Evolutionary conservation across 2,797 vertebrate species (phyloP), one percentile per base, ranked within the genome.

Genomic region (Glossophaga mutica): DNA sequence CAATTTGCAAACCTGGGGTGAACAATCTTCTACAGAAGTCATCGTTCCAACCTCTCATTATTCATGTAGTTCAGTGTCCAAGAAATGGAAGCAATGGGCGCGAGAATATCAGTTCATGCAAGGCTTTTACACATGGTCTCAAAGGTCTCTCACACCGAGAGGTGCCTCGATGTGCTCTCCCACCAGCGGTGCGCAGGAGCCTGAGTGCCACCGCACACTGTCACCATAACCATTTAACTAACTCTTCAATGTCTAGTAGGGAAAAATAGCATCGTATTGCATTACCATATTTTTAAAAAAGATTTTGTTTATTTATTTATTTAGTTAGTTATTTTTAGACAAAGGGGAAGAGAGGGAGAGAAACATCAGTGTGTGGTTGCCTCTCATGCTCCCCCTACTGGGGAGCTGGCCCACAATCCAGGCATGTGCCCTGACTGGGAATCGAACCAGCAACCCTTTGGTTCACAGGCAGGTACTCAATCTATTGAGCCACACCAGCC

Each of bases 191-290:
- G 34, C 1, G 10, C 22, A 9, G 55, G 26, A 46, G 9, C 34
- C 2, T 8, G 0, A 2, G 26, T 44, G 29, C 48, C 24, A 9
- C 44, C 2, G 2, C 34, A 2, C 9, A 14, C 26, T 67, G 52
- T 71, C 24, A 46, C 39, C 5, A 0, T 22, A 32, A 65, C 37
- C 37, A 4, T 73, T 32, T 39, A 52, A 79, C 21, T 67, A 18
- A 48, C 46, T 48, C n/a, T 29, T 70, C 65, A 34, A 9, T 46
- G 39, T 79, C 29, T 79, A 11, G 79, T 42, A 73, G 37, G 46
- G 14, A 74, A 15, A 84, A 67, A 52, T 46, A 73, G 9, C 48
- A 26, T n/a, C 34, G 1, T 6, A 29, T 42, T 24, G 19, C 12
- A 29, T 70, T 92, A 24, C 67, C 19, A 67, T 5, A 48, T 26